Conservation (phyloP, 2,113 vertebrate species). For the Tachysurus vachellii region DNA sequence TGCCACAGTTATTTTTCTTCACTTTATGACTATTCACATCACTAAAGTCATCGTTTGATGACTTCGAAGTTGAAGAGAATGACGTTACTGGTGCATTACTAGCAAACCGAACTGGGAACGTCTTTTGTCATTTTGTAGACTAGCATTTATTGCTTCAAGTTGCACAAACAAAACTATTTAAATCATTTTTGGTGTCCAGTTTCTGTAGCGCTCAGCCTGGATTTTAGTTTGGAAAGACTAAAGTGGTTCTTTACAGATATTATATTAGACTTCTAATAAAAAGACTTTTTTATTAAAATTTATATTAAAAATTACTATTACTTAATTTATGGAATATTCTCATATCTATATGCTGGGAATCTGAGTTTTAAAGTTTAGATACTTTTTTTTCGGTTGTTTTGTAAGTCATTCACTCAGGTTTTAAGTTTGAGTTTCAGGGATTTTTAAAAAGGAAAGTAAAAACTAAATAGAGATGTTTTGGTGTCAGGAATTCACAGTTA, state of each 20-base stretch:
- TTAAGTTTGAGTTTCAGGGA: neutral
- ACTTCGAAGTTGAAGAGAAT: constrained; percentile 20
- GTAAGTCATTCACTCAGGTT: neutral
- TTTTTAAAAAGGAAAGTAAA: neutral
- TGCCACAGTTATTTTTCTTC: constrained; percentile 41
- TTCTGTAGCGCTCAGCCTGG: neutral
- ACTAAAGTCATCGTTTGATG: constrained; percentile 29
- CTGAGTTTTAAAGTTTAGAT: neutral
- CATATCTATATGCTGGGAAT: neutral
- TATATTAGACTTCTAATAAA: neutral
- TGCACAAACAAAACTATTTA: constrained; percentile 10
- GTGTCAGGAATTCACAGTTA: neutral
- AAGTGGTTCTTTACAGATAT: neutral
- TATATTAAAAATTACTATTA: neutral
- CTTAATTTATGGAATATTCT: neutral
- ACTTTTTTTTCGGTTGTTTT: neutral
- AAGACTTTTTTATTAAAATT: no score
- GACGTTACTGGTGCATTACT: constrained; percentile 24
- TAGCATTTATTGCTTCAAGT: neutral
- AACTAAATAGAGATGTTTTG: neutral
- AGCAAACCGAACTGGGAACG: neutral
- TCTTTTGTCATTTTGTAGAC: neutral
- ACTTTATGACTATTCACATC: constrained; percentile 43
- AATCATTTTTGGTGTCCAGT: neutral
- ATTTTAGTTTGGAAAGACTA: neutral